These are phyloP conservation scores for Pilophorus perplexus DNA, from an alignment of 2,888 invertebrate species.

Conservation along the genomic window DNA sequence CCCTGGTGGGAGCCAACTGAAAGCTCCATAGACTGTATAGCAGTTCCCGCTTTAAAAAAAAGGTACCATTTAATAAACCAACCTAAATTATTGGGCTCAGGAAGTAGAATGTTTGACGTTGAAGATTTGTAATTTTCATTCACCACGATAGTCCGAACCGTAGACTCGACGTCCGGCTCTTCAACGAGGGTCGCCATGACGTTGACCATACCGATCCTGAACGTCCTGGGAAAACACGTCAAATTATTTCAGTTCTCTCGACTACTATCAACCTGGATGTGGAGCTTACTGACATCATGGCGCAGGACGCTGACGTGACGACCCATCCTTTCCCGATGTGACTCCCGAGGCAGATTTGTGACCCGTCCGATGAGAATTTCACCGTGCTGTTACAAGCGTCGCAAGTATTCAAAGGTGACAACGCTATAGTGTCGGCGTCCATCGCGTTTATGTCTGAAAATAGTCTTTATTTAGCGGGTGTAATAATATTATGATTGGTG, in stretches of 20 bases:
- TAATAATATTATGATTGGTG: not conserved
- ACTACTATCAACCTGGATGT: too few relatives aligned
- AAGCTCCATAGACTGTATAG: too few relatives aligned
- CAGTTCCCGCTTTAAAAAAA: too few relatives aligned
- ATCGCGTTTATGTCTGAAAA: conserved; percentile 17
- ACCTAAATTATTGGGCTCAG: conserved; percentile 49
- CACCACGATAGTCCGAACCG: conserved; percentile 48
- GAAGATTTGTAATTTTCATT: conserved; percentile 48
- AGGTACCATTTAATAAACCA: too few relatives aligned
- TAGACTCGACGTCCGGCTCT: conserved; percentile 31
- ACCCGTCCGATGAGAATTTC: conserved; percentile 45
- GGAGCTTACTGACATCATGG: conserved; percentile 49
- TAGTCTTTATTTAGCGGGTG: not conserved
- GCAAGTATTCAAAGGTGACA: conserved; percentile 42
- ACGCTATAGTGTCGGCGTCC: conserved; percentile 19
- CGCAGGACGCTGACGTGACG: conserved; percentile 50
- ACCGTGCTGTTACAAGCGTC: conserved; percentile 47
- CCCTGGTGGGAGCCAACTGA: too few relatives aligned
- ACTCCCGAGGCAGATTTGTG: conserved; percentile 49
- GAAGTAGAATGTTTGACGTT: conserved; percentile 39
- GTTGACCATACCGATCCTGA: conserved; percentile 48
- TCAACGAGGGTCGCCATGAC: conserved; percentile 45
- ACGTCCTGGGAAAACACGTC: too few relatives aligned
- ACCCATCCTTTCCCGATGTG: conserved; percentile 49
- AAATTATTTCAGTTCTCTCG: too few relatives aligned